Evolutionary conservation across 2,888 invertebrate genomes (phyloP).

Genomic region (Cosmopolites sordidus): DNA sequence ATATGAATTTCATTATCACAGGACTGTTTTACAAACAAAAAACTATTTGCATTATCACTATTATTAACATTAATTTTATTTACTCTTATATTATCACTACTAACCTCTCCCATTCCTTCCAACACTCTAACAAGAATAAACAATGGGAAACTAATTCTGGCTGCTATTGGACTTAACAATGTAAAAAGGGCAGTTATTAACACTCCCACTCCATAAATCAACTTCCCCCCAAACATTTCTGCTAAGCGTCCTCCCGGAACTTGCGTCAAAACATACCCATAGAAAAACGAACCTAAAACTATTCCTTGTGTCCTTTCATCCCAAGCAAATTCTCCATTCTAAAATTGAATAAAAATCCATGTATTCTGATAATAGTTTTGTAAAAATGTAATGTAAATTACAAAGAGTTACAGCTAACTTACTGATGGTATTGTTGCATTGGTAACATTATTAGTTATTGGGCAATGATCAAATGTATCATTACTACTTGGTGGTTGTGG

Average conservation of each 20-base stretch:
- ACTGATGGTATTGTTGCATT: constrained; percentile 41
- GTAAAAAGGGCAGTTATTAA: constrained; percentile 79
- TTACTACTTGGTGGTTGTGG: constrained; percentile 50
- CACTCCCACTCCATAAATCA: constrained; percentile 77
- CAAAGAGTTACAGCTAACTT: constrained; percentile 24
- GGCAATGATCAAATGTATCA: constrained; percentile 61
- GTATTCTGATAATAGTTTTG: no score
- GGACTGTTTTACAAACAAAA: no score
- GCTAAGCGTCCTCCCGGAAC: constrained; percentile 78
- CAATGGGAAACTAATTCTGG: constrained; percentile 60
- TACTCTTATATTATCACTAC: no score
- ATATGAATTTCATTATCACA: no score
- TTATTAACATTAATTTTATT: no score
- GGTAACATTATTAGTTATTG: constrained; percentile 49
- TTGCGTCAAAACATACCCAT: constrained; percentile 79
- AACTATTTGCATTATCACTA: no score
- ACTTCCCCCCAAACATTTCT: constrained; percentile 82
- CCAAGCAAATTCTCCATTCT: constrained; percentile 76
- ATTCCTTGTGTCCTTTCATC: constrained; percentile 73
- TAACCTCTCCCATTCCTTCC: constrained; percentile 78
- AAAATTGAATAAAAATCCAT: no score
- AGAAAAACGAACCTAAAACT: constrained; percentile 78
- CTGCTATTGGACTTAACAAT: constrained; percentile 77
- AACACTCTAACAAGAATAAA: constrained; percentile 72
- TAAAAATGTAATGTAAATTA: no score